These are phyloP conservation scores for Smithornis capensis DNA, from an alignment of 2,113 vertebrate species.

Conservation along the genomic window DNA sequence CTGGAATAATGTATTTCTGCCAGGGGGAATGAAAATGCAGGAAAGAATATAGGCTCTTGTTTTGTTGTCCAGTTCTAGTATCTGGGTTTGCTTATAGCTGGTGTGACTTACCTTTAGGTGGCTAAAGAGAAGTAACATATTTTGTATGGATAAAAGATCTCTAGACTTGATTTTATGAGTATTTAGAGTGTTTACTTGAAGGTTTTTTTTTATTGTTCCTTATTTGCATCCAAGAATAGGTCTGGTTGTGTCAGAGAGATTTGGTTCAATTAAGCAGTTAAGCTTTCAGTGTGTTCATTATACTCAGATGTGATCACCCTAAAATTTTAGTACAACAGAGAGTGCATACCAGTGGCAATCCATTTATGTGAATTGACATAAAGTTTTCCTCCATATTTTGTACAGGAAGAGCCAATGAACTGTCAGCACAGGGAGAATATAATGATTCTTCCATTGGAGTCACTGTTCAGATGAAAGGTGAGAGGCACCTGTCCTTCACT, in stretches of 20 bases:
- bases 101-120: background rate
- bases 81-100: background rate
- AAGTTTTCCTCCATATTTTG: background rate
- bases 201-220: background rate
- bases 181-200: background rate
- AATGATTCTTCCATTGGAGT: background rate
- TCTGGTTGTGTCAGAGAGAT: rapidly evolving
- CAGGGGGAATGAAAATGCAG: background rate
- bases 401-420: background rate
- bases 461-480: background rate
- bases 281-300: background rate
- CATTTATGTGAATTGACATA: background rate
- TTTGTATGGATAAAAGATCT: background rate
- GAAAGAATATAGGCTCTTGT: background rate
- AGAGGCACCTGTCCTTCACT: background rate
- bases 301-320: background rate
- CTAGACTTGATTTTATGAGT: background rate
- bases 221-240: background rate
- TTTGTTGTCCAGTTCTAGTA: background rate
- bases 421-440: rapidly evolving
- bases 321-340: background rate
- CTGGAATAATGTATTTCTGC: background rate
- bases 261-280: background rate
- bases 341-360: background rate
- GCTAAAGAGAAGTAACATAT: background rate